Evolutionary conservation across 2,797 vertebrate genomes (phyloP).

Genomic region (Mastacembelus armatus): DNA sequence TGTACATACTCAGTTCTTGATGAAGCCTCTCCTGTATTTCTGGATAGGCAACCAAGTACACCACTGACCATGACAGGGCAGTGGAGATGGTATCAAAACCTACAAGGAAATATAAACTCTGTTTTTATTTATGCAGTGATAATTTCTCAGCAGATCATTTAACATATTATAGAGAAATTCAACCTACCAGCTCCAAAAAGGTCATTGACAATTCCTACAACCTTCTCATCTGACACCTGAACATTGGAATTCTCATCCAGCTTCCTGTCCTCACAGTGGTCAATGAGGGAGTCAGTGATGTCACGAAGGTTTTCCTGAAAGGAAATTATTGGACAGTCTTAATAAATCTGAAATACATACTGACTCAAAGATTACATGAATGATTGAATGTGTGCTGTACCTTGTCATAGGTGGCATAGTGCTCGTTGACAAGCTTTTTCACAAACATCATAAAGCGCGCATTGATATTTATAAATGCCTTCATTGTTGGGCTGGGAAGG

Average conservation of each 20-base stretch:
- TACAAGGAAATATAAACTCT: slow-evolving; percentile 54
- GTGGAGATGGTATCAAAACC: slow-evolving; percentile 94
- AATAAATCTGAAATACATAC: not conserved
- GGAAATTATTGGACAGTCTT: not conserved
- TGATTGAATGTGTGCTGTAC: slow-evolving; percentile 70
- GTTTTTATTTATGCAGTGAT: not conserved
- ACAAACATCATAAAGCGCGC: slow-evolving; percentile 77
- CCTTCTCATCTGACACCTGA: slow-evolving; percentile 86
- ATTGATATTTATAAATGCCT: slow-evolving; percentile 84
- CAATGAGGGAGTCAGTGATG: slow-evolving; percentile 93
- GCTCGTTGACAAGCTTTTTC: slow-evolving; percentile 85
- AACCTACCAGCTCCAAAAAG: slow-evolving; percentile 87
- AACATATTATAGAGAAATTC: not conserved
- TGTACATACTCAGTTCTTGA: slow-evolving; percentile 88
- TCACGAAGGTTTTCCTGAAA: slow-evolving; percentile 90
- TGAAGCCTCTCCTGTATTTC: slow-evolving; percentile 88
- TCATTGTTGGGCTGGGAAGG: slow-evolving; percentile 86
- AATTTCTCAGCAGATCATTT: slow-evolving; percentile 4
- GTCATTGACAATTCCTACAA: slow-evolving; percentile 87
- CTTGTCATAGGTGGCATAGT: slow-evolving; percentile 89
- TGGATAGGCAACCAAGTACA: slow-evolving; percentile 88
- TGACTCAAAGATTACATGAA: too few species aligned
- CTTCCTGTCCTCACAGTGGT: slow-evolving; percentile 89
- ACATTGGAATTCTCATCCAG: slow-evolving; percentile 83
- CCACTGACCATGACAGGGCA: slow-evolving; percentile 89